Conservation (phyloP, 1,140 invertebrate genomes). For the Mercenaria mercenaria region DNA sequence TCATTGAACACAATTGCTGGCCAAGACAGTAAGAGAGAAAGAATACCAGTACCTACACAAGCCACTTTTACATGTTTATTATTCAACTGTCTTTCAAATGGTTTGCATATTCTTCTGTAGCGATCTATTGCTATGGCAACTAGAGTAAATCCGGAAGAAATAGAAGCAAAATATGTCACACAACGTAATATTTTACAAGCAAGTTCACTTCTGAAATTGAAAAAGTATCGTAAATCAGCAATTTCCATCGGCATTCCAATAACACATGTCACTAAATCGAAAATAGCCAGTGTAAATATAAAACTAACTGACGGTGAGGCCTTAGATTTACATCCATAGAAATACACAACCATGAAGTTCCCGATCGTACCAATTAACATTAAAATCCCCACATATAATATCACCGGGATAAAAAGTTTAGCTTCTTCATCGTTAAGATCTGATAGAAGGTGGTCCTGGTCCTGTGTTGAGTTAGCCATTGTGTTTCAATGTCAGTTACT, state of each 20-base stretch:
- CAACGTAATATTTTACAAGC: constrained; percentile 73
- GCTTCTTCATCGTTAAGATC: constrained; percentile 62
- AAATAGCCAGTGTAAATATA: constrained; percentile 69
- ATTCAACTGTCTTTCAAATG: constrained; percentile 69
- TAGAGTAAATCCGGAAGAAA: constrained; percentile 70
- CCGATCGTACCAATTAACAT: constrained; percentile 62
- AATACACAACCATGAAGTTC: constrained; percentile 62
- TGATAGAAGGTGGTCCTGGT: neutral
- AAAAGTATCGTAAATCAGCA: constrained; percentile 70
- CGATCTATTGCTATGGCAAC: constrained; percentile 73
- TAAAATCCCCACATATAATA: constrained; percentile 60
- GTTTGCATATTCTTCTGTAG: constrained; percentile 69
- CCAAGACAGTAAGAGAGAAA: neutral
- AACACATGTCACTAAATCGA: constrained; percentile 67
- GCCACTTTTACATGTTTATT: constrained; percentile 36
- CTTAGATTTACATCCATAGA: constrained; percentile 60
- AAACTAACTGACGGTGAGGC: constrained; percentile 58
- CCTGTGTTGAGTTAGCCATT: neutral
- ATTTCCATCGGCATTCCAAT: constrained; percentile 75
- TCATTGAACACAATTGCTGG: constrained; percentile 45
- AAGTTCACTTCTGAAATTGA: constrained; percentile 68
- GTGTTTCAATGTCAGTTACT: no score
- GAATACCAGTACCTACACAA: neutral
- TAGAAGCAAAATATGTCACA: constrained; percentile 61
- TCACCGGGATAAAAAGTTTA: constrained; percentile 59